Evolutionary conservation across 1,140 invertebrate species (phyloP).

Genomic region (Teleogryllus occipitalis): DNA sequence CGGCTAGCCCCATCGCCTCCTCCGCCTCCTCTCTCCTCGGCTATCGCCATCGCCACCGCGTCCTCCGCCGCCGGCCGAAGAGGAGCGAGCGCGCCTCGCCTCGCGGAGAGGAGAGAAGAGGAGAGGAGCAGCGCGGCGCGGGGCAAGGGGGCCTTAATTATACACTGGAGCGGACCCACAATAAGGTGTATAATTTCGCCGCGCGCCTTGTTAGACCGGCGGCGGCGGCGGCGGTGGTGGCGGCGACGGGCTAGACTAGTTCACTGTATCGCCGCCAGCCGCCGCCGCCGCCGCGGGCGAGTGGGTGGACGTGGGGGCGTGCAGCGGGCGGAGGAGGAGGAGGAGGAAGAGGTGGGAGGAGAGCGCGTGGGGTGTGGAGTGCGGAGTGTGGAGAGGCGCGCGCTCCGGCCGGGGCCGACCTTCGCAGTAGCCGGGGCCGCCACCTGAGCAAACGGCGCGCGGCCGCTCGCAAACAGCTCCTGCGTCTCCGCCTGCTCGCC

Average conservation of each 20-base stretch:
- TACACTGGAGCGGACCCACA: conserved; percentile 2
- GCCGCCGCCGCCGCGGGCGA: too few relatives aligned
- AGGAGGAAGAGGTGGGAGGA: not conserved
- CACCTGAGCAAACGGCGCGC: not conserved
- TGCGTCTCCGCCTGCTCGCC: not conserved
- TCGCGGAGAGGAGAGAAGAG: not conserved
- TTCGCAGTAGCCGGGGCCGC: not conserved
- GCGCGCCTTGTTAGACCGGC: conserved; percentile 2
- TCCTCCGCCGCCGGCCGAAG: not conserved
- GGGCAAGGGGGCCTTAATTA: not conserved
- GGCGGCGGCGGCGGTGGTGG: too few relatives aligned
- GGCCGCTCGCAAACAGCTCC: not conserved
- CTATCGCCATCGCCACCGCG: not conserved
- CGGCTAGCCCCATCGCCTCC: too few relatives aligned
- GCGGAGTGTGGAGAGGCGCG: not conserved
- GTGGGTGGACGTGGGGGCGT: not conserved
- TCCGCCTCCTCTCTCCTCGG: not conserved
- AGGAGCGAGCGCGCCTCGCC: not conserved
- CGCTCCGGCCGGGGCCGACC: not conserved
- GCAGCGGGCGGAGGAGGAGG: not conserved
- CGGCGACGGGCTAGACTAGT: not conserved
- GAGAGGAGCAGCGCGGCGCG: too few relatives aligned
- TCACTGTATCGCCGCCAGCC: conserved; percentile 2
- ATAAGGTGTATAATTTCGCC: conserved; percentile 4
- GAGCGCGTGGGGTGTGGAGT: not conserved